Conservation (phyloP, 1,140 invertebrate species). For the Drosophila carrolli region DNA sequence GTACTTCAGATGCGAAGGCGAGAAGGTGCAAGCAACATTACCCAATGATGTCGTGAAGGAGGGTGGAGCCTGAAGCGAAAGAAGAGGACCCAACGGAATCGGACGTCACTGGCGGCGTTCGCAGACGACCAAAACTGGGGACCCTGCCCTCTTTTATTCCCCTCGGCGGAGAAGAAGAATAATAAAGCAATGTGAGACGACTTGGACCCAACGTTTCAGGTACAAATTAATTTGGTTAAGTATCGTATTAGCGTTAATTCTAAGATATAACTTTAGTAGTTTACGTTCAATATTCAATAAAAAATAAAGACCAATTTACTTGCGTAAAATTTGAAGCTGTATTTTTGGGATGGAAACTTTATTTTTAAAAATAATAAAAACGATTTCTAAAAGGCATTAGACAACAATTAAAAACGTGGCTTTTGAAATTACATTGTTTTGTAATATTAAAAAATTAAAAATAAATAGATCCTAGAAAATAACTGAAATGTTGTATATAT, state of each 20-base stretch:
- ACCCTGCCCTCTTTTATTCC: slow-evolving; percentile 83
- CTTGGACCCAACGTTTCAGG: slow-evolving; percentile 72
- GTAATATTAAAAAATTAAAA: too few species aligned
- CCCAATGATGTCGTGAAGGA: slow-evolving; percentile 4
- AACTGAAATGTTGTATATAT: too few species aligned
- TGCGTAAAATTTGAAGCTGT: neutral
- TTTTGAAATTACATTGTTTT: too few species aligned
- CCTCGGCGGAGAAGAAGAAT: slow-evolving; percentile 62
- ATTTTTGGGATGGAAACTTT: too few species aligned
- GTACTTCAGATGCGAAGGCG: slow-evolving; percentile 55
- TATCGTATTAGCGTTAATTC: slow-evolving; percentile 43
- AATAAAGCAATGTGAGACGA: slow-evolving; percentile 7
- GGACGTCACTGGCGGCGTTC: neutral
- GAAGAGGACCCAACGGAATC: slow-evolving; percentile 7
- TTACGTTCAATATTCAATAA: slow-evolving; percentile 36
- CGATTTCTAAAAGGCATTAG: too few species aligned
- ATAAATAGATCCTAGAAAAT: too few species aligned
- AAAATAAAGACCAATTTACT: slow-evolving; percentile 53
- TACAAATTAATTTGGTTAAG: slow-evolving; percentile 65
- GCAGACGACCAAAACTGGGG: slow-evolving; percentile 69
- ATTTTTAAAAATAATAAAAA: too few species aligned
- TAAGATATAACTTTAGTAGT: slow-evolving; percentile 48
- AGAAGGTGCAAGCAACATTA: neutral
- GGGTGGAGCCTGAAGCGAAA: neutral
- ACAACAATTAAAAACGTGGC: too few species aligned